Evolutionary conservation across 2,888 invertebrate species (phyloP).

Genomic region (Drosophila sordidapex): DNA sequence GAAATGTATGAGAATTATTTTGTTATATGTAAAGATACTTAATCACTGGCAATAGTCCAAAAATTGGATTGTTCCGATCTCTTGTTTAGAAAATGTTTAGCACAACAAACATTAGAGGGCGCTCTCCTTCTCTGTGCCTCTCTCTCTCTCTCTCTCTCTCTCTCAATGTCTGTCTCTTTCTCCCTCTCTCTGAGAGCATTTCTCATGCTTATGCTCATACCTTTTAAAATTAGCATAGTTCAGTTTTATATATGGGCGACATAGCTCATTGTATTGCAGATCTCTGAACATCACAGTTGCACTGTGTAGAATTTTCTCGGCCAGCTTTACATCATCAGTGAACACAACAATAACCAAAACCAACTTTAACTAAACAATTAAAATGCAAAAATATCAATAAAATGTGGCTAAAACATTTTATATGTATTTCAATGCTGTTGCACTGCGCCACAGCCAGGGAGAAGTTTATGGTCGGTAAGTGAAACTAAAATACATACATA

Average conservation of each 20-base stretch:
- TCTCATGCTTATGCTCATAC: conserved; percentile 8
- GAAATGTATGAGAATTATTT: conserved; percentile 4
- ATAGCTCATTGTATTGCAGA: conserved; percentile 60
- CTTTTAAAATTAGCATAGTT: conserved; percentile 74
- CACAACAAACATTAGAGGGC: conserved; percentile 77
- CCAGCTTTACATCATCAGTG: conserved; percentile 72
- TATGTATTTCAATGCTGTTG: conserved; percentile 8
- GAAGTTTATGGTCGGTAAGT: conserved; percentile 74
- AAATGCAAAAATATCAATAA: conserved; percentile 32
- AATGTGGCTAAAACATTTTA: conserved; percentile 44
- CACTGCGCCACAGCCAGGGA: conserved; percentile 50
- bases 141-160: background rate
- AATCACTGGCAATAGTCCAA: conserved; percentile 34
- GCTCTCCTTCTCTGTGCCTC: conserved; percentile 22
- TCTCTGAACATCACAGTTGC: conserved; percentile 56
- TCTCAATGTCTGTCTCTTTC: background rate
- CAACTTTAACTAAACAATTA: conserved; percentile 10
- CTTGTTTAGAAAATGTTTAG: conserved; percentile 81
- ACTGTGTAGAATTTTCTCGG: conserved; percentile 18
- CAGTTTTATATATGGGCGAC: conserved; percentile 36
- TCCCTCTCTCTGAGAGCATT: conserved; percentile 7
- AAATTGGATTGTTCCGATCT: background rate
- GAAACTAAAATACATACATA: background rate
- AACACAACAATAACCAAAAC: conserved; percentile 8
- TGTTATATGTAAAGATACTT: conserved; percentile 24